Conservation (phyloP, 2,888 invertebrate species). For the Drosophila melanocephala region DNA sequence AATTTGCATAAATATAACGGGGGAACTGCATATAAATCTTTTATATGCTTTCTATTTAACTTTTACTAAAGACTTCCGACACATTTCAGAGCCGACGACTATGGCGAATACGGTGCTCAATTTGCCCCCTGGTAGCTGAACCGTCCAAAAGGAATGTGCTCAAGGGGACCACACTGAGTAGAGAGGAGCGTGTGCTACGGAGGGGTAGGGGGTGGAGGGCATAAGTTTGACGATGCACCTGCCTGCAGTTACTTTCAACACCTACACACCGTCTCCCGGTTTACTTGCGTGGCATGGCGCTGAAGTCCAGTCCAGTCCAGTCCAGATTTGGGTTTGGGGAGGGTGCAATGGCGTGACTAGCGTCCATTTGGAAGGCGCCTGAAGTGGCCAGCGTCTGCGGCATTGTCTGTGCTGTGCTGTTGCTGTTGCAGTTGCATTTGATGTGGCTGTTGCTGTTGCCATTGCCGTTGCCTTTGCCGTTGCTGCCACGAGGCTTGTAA, state of each 20-base stretch:
- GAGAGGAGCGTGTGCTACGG: not conserved
- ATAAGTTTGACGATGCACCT: constrained; percentile 45
- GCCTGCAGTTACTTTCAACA: constrained; percentile 72
- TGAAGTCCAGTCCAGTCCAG: not conserved
- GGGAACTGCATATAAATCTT: constrained; percentile 67
- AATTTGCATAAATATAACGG: constrained; percentile 73
- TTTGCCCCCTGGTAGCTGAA: constrained; percentile 11
- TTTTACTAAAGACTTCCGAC: constrained; percentile 79
- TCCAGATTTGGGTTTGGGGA: constrained; percentile 25
- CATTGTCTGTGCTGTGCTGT: constrained; percentile 42
- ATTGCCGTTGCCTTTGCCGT: not conserved
- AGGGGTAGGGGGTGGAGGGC: not conserved
- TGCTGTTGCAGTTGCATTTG: not conserved
- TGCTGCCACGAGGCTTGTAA: constrained; percentile 67
- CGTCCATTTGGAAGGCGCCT: constrained; percentile 67
- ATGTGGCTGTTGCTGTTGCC: not conserved
- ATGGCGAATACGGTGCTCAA: constrained; percentile 35
- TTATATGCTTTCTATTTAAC: constrained; percentile 78
- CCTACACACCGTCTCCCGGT: constrained; percentile 64
- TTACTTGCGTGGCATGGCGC: constrained; percentile 9
- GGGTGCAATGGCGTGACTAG: constrained; percentile 75
- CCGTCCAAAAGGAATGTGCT: not conserved
- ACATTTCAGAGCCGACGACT: constrained; percentile 66
- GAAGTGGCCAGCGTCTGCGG: constrained; percentile 52
- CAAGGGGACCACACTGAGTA: not conserved